Percentiles rank a stretch among this genome's conserved stretches.
These are phyloP conservation scores for Ephialtes manifestator DNA, from an alignment of 2,888 invertebrate genomes.

Conservation along the genomic window DNA sequence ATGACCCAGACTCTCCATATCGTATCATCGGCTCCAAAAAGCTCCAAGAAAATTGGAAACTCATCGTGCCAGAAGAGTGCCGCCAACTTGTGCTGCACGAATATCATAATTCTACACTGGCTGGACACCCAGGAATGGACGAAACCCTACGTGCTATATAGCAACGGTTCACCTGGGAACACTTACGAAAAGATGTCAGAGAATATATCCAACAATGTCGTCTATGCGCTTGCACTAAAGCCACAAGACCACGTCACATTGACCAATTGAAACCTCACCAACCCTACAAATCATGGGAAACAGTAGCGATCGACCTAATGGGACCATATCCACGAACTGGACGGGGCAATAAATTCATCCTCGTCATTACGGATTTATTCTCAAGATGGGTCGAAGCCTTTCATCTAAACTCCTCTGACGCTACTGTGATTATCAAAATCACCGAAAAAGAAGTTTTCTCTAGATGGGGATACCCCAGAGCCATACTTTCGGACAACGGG, in stretches of 20 bases:
- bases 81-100: not conserved
- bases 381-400: conserved; percentile 72
- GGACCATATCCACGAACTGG: not conserved
- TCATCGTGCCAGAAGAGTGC: not conserved
- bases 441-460: not conserved
- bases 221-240: not conserved
- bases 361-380: conserved; percentile 70
- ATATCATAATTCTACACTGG: not conserved
- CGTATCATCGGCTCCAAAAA: not conserved
- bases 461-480: conserved; percentile 1
- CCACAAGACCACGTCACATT: not conserved
- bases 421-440: not conserved
- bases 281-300: not conserved
- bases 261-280: not conserved
- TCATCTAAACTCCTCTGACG: conserved; percentile 6
- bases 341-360: conserved; percentile 38
- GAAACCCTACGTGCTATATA: not conserved
- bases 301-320: not conserved
- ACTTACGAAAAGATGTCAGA: not conserved
- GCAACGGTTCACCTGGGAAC: not conserved
- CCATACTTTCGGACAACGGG: not conserved
- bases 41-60: not conserved
- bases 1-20: not conserved
- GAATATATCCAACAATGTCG: not conserved
- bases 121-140: not conserved